Base-by-base conservation (phyloP, 37 sponge, comb jelly and placozoan species). In the Axinella damicornis region DNA sequence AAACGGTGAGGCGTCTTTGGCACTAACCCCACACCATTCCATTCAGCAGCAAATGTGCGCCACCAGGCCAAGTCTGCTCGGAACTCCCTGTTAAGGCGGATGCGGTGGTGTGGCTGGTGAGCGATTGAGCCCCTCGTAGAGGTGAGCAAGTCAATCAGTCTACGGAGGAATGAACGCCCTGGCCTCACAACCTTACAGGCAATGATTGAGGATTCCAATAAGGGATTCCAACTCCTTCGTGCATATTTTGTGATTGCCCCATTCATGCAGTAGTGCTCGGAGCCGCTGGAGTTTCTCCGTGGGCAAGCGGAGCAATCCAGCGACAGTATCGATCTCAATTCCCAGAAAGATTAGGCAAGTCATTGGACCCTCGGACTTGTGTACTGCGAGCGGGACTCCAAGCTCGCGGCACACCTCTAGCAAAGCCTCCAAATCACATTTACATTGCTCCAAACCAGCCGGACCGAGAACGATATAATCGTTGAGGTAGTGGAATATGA, bases 101-200 rank as follows among this genome's bases (percentile, higher is more conserved):
- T 46, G 46, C 9, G 46, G 46, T 46, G 46, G 46, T 46, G 46
- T 12, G 46, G 46, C 9, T 46, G 46, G 4, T 9, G 46, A 46
- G 46, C 46, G 4, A 9, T 9, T 22, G n/a, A 40, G 28, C 30
- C 30, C 25, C 53, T 25, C 17, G 2, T 46, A 2, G 25, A 2
- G n/a, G 53, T 24, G 24, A 73, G 24, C 2, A 22, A 18, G 34
- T 73, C 74, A 39, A 73, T 40, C 38, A 73, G 1, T 1, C 54
- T 22, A 2, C 74, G 19, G 2, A 73, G 46, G n/a, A 73, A 73
- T 5, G 21, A 22, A 2, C 25, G 15, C 5, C 74, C 74, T 53
- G 74, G 75, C n/a, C 24, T 54, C 28, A 73, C 75, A 1, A 73
- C 56, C 56, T 24, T 73, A 24, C 24, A 19, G n/a, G 75, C 75